Evolutionary conservation across 2,888 invertebrate species (phyloP).

Genomic region (Calameuta idolon): DNA sequence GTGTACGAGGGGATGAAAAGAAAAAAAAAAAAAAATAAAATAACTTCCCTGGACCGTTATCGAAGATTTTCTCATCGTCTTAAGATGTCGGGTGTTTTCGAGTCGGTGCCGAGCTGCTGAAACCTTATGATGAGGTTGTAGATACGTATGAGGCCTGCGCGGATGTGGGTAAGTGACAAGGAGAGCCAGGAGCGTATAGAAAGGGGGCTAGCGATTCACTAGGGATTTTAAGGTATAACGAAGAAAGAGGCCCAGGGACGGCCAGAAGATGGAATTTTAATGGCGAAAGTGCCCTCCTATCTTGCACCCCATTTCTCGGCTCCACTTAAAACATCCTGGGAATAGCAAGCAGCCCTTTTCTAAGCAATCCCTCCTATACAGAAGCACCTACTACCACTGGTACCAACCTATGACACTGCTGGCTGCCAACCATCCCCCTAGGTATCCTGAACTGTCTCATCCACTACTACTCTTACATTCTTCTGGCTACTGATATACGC

Average conservation of each 20-base stretch:
- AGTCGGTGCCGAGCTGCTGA: not conserved
- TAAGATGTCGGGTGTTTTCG: not conserved
- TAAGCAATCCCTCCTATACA: not conserved
- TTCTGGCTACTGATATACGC: not conserved
- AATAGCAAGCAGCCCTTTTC: constrained; percentile 22
- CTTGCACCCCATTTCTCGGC: constrained; percentile 3
- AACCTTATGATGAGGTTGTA: not conserved
- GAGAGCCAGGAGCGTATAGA: not conserved
- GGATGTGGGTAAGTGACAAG: not conserved
- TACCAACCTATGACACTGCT: not conserved
- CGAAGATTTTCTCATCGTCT: constrained; percentile 1
- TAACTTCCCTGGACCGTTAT: not conserved
- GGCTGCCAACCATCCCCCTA: not conserved
- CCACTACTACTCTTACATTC: not conserved
- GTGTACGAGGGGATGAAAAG: not conserved
- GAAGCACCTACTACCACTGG: not conserved
- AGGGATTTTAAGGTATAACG: not conserved
- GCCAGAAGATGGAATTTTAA: constrained; percentile 9
- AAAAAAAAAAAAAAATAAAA: not conserved
- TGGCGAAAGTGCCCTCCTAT: constrained; percentile 2
- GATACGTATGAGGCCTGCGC: not conserved
- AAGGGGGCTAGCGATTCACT: not conserved
- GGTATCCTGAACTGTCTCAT: not conserved
- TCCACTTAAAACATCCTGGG: constrained; percentile 22
- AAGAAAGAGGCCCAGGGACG: not conserved